Conservation (phyloP, 2,888 invertebrate species). For the Entomobrya multifasciata region DNA sequence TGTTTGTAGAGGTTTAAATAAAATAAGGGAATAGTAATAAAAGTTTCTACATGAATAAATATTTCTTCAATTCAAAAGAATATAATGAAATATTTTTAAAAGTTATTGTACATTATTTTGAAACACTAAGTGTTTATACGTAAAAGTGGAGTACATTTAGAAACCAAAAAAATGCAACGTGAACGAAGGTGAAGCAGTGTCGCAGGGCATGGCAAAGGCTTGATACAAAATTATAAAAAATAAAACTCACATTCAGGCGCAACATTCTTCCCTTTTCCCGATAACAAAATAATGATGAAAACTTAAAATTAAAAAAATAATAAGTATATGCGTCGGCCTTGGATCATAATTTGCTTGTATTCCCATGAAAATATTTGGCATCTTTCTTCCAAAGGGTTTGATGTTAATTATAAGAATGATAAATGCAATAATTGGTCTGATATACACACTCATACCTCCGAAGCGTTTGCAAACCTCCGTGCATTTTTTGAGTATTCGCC, state of each 20-base stretch:
- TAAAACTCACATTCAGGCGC: slow-evolving; percentile 64
- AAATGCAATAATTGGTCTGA: slow-evolving; percentile 46
- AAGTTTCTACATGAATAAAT: not conserved
- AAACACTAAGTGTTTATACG: slow-evolving; percentile 47
- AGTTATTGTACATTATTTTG: not conserved
- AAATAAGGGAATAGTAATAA: not conserved
- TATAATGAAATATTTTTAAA: not conserved
- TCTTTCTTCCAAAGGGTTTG: slow-evolving; percentile 28
- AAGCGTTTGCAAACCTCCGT: slow-evolving; percentile 80
- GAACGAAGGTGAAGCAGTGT: slow-evolving; percentile 76
- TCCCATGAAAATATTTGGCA: slow-evolving; percentile 32
- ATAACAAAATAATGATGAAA: slow-evolving; percentile 10
- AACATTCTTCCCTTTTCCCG: slow-evolving; percentile 59
- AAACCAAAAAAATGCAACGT: slow-evolving; percentile 45
- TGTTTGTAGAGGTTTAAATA: slow-evolving; percentile 37
- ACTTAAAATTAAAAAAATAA: slow-evolving; percentile 34
- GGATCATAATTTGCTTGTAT: slow-evolving; percentile 37
- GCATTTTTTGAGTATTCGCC: slow-evolving; percentile 72
- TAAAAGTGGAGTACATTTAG: slow-evolving; percentile 20
- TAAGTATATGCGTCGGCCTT: slow-evolving; percentile 31
- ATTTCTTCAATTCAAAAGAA: slow-evolving; percentile 18
- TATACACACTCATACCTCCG: slow-evolving; percentile 75
- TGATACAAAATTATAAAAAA: slow-evolving; percentile 42
- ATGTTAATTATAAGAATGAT: slow-evolving; percentile 37
- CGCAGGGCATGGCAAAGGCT: slow-evolving; percentile 79